Evolutionary conservation across 2,113 vertebrate species (phyloP).

Genomic region (Spilogale gracilis): DNA sequence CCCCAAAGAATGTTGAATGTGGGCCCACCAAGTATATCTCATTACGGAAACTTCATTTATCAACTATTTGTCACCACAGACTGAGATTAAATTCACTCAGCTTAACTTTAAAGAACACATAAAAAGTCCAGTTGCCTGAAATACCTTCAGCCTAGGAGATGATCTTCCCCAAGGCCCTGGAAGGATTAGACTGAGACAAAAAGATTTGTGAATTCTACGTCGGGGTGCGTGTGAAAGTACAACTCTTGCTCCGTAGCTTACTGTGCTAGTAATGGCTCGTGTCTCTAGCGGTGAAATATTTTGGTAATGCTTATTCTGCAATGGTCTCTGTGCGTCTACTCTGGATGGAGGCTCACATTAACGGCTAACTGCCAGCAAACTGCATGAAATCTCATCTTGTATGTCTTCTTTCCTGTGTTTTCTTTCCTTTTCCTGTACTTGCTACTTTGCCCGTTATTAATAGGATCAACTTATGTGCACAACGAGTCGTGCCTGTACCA

Average conservation of each 20-base stretch:
- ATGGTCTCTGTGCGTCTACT: slow-evolving; percentile 85
- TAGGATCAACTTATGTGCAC: slow-evolving; percentile 96
- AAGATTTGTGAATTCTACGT: background rate
- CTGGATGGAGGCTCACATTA: slow-evolving; percentile 86
- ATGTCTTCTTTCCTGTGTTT: slow-evolving; percentile 90
- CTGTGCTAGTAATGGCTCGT: slow-evolving; percentile 83
- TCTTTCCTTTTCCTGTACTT: slow-evolving; percentile 89
- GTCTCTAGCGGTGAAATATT: slow-evolving; percentile 80
- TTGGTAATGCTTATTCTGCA: slow-evolving; percentile 86
- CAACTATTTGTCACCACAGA: background rate
- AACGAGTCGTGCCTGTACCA: slow-evolving; percentile 91
- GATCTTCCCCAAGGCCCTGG: background rate
- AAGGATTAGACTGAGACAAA: background rate
- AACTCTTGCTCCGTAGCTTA: slow-evolving; percentile 85
- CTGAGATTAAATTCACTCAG: background rate
- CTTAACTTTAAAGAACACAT: slow-evolving; percentile 4
- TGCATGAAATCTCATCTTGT: slow-evolving; percentile 92
- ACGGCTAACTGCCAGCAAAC: slow-evolving; percentile 88
- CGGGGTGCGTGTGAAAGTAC: slow-evolving; percentile 88
- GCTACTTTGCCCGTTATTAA: slow-evolving; percentile 92
- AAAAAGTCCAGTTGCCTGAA: background rate
- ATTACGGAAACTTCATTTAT: background rate
- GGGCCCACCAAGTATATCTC: too few species aligned
- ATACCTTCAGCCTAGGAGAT: background rate
- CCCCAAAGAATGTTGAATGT: background rate